Percentiles rank a stretch among this genome's conserved stretches.
phyloP scores from a whole-genome alignment of 2,797 vertebrate genomes.

The Gastrophryne carolinensis region DNA sequence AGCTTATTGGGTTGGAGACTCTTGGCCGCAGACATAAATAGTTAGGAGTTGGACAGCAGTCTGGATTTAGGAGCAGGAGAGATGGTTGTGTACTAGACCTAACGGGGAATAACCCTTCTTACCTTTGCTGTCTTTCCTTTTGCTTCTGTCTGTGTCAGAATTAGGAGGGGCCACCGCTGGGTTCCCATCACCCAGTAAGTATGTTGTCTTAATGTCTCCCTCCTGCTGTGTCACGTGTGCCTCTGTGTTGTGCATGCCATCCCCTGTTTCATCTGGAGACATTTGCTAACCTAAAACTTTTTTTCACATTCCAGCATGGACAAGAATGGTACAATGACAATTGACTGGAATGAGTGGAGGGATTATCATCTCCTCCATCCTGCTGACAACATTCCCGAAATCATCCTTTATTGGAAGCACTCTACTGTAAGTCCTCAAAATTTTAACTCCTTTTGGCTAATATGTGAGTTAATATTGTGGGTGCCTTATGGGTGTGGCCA shows the following conservation, averaged over 20 bases:
- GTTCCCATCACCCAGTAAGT: constrained; percentile 98
- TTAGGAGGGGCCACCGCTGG: constrained; percentile 89
- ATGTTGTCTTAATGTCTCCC: constrained; percentile 51
- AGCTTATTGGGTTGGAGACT: background rate
- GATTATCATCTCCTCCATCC: constrained; percentile 93
- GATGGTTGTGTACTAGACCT: background rate
- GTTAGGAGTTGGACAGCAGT: too few relatives aligned
- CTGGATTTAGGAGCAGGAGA: too few relatives aligned
- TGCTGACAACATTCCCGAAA: constrained; percentile 92
- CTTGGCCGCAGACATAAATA: too few relatives aligned
- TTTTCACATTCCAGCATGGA: constrained; percentile 81
- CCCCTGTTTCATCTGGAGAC: background rate
- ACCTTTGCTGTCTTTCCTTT: constrained; percentile 70
- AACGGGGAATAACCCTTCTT: constrained; percentile 51
- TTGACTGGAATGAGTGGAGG: constrained; percentile 95
- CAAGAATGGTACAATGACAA: constrained; percentile 95
- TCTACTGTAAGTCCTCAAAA: constrained; percentile 83
- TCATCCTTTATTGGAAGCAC: constrained; percentile 97
- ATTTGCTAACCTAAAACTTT: background rate
- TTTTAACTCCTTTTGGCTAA: background rate
- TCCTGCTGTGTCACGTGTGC: constrained; percentile 5
- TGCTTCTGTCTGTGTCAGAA: constrained; percentile 85
- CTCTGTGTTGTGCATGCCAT: constrained; percentile 27
- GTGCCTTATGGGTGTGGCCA: too few relatives aligned
- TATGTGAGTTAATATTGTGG: too few relatives aligned